Evolutionary conservation across 2,797 vertebrate genomes (phyloP).

Genomic region (Anabacerthia variegaticeps): DNA sequence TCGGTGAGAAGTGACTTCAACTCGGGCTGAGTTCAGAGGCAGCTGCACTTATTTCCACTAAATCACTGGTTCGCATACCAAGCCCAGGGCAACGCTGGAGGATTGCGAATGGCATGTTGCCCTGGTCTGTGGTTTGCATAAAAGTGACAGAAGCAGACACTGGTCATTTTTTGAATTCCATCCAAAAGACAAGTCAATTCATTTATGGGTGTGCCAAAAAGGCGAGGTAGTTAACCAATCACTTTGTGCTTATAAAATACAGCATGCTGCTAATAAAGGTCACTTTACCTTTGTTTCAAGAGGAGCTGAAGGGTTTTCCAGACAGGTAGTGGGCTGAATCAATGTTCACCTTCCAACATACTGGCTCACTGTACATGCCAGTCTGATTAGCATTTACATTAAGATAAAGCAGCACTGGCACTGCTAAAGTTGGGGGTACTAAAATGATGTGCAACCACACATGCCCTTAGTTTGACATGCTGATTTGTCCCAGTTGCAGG

Average conservation of each 20-base stretch:
- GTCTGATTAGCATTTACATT: background rate
- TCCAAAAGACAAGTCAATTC: background rate
- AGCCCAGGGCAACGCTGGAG: background rate
- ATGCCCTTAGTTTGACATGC: background rate
- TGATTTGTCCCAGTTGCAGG: background rate
- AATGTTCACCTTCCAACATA: background rate
- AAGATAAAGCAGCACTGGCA: background rate
- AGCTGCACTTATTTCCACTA: background rate
- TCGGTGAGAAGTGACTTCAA: background rate
- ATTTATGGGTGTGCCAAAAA: background rate
- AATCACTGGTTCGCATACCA: background rate
- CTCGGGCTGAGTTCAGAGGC: background rate
- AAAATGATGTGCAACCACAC: background rate
- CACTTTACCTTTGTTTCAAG: background rate
- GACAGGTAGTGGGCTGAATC: background rate
- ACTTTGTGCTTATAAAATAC: background rate
- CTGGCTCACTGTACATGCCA: fast-evolving
- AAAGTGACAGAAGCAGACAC: background rate
- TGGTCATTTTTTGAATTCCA: background rate
- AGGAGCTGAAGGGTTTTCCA: background rate
- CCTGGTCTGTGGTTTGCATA: fast-evolving
- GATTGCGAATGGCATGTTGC: background rate
- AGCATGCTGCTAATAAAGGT: background rate
- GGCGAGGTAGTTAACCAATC: background rate
- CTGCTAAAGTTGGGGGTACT: background rate